Conservation (phyloP, 1,140 invertebrate species). For the Calliopsis andreniformis region DNA sequence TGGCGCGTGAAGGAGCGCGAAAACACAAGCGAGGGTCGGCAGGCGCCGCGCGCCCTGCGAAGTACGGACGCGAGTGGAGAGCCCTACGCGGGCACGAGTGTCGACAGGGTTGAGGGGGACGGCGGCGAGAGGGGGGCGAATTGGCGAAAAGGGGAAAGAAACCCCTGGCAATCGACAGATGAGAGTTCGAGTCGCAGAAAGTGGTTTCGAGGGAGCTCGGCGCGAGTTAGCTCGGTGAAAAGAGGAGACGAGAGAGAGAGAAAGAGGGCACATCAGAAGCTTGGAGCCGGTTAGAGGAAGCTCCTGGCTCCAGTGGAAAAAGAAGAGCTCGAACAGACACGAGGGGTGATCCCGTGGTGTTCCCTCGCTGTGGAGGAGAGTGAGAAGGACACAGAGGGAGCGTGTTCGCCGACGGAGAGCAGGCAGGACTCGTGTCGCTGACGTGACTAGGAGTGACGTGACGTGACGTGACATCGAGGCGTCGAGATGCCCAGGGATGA, state of each 20-base stretch:
- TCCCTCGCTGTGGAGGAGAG: conserved; percentile 1
- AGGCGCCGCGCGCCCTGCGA: too few relatives aligned
- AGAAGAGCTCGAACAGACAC: neutral
- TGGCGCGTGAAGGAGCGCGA: neutral
- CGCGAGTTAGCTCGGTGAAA: conserved; percentile 24
- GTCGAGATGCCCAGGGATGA: conserved; percentile 70
- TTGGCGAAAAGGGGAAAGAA: conserved; percentile 17
- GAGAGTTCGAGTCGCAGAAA: conserved; percentile 62
- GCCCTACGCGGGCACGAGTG: too few relatives aligned
- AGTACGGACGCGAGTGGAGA: neutral
- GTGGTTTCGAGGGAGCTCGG: conserved; percentile 57
- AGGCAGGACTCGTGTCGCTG: conserved; percentile 44
- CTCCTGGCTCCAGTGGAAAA: neutral
- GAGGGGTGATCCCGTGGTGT: conserved; percentile 17
- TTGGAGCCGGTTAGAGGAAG: neutral
- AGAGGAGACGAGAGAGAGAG: neutral
- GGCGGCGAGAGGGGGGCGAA: neutral
- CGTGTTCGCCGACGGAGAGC: conserved; percentile 16
- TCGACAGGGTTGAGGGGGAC: neutral
- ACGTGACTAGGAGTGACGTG: conserved; percentile 65
- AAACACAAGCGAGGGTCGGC: neutral
- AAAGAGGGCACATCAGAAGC: neutral
- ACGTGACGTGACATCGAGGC: conserved; percentile 68
- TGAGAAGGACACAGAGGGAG: neutral
- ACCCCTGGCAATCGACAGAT: conserved; percentile 44